Evolutionary conservation across 2,888 invertebrate genomes (phyloP).

Genomic region (Ormyrus rosae): DNA sequence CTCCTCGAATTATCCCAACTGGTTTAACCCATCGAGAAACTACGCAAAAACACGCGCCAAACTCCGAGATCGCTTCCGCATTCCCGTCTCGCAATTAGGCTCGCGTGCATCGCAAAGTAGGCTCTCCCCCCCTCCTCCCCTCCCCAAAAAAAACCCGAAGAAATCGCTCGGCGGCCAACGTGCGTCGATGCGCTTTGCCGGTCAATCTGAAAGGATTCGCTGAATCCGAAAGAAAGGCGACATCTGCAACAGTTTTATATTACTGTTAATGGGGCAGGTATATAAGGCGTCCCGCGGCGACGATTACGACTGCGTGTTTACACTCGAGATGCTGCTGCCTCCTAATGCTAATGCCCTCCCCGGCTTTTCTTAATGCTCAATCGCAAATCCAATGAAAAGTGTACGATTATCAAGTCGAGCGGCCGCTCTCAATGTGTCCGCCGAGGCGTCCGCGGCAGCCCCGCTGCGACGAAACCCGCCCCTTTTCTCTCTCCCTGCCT

Average conservation of each 20-base stretch:
- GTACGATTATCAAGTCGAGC: conserved; percentile 76
- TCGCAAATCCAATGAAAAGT: conserved; percentile 76
- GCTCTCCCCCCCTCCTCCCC: too few species aligned
- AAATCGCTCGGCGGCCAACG: too few species aligned
- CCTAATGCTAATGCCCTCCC: conserved; percentile 74
- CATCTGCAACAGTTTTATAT: conserved; percentile 42
- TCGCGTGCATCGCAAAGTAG: too few species aligned
- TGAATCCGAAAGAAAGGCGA: conserved; percentile 48
- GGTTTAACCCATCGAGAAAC: too few species aligned
- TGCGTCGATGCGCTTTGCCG: conserved; percentile 28
- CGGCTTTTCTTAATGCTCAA: conserved; percentile 68
- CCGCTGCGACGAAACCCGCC: conserved; percentile 72
- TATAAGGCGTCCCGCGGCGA: conserved; percentile 70
- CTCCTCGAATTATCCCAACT: too few species aligned
- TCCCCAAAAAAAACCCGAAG: too few species aligned
- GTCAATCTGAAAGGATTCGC: conserved; percentile 56
- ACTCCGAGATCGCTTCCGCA: too few species aligned
- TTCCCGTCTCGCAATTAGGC: too few species aligned
- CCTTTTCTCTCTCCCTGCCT: conserved; percentile 55
- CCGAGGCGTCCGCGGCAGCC: conserved; percentile 74
- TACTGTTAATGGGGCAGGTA: conserved; percentile 57
- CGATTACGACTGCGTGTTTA: conserved; percentile 70
- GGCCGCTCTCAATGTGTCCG: conserved; percentile 76
- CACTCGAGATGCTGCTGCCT: conserved; percentile 76
- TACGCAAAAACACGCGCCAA: too few species aligned